A percentile compares a stretch with the other conserved stretches of the same genome.
Conservation (phyloP, 2,888 invertebrate species). For the Carabus problematicus region DNA sequence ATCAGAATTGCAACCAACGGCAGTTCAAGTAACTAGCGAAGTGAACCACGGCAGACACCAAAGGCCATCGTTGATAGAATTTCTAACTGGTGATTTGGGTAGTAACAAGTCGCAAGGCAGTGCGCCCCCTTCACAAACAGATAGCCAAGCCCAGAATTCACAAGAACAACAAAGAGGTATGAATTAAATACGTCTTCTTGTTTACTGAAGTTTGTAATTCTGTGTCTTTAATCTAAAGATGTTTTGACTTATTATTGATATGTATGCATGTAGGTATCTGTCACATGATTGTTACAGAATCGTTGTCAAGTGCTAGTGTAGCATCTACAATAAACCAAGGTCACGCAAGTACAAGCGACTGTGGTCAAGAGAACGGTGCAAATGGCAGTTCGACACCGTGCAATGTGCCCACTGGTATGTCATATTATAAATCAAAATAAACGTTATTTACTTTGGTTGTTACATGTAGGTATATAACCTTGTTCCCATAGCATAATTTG, state of each 20-base stretch:
- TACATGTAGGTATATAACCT: neutral
- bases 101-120: conserved; percentile 53
- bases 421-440: neutral
- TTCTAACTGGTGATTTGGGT: conserved; percentile 65
- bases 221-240: conserved; percentile 1
- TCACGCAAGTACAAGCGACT: conserved; percentile 52
- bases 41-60: conserved; percentile 62
- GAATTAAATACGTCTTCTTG: conserved; percentile 53
- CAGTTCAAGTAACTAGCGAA: conserved; percentile 62
- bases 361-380: conserved; percentile 49
- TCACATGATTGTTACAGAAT: conserved; percentile 48
- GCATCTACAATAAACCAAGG: conserved; percentile 56
- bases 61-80: conserved; percentile 72
- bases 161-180: conserved; percentile 51
- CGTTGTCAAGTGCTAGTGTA: conserved; percentile 56
- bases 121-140: conserved; percentile 44
- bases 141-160: conserved; percentile 56
- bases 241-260: neutral
- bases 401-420: conserved; percentile 47
- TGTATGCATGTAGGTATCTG: too few species aligned
- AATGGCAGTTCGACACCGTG: conserved; percentile 49
- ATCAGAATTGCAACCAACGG: conserved; percentile 56
- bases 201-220: conserved; percentile 15
- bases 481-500: neutral
- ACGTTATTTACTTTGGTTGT: conserved; percentile 6